Base-by-base conservation (phyloP, 2,888 invertebrate genomes). In the Diogma glabrata region DNA sequence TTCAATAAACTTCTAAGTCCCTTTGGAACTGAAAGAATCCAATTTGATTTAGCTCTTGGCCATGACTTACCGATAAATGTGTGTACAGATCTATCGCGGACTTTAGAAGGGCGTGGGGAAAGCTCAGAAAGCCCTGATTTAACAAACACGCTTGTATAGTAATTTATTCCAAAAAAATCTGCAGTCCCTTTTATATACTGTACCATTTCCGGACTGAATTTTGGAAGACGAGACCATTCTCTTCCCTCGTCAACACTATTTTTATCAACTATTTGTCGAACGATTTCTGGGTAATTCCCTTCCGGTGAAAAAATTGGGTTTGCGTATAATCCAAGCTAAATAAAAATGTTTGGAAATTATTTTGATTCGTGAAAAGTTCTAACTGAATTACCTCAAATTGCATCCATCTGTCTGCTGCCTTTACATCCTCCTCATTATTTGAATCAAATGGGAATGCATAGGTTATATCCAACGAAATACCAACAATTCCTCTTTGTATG, bases 301-400 rank as follows among this genome's bases (percentile, higher is more conserved):
- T 56, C 47, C 50, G 54, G 49, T 5, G 61, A 58, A 51, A 60
- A 66, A 7, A 69, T 58, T 2, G 69, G 67, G 56, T 43, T 20
- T 1, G 22, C 43, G 8, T 43, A 43, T 20, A 43, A n/a, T 12
- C 43, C 43, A 22, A 43, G 66, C 58, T 4, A 64, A 61, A 17
- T 64, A 56, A 64, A 66, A n/a, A n/a, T n/a, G n/a, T 65, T 4
- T 65, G 50, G n/a, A n/a, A n/a, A n/a, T 67, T 69, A 58, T 6
- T 19, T 19, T 23, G 10, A 28, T 10, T 28, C 10, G 28, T 28
- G 28, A 12, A 28, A 28, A 28, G 10, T 2, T 3, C 28, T 28
- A 28, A 28, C n/a, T 10, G 10, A 38, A 17, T 38, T 47, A 47
- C 47, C 7, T 26, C 28, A 16, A 26, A 47, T 19, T 64, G 60